A percentile compares a stretch with the other conserved stretches of the same genome.
phyloP scores from a whole-genome alignment of 2,797 vertebrate species.

The Falco peregrinus region DNA sequence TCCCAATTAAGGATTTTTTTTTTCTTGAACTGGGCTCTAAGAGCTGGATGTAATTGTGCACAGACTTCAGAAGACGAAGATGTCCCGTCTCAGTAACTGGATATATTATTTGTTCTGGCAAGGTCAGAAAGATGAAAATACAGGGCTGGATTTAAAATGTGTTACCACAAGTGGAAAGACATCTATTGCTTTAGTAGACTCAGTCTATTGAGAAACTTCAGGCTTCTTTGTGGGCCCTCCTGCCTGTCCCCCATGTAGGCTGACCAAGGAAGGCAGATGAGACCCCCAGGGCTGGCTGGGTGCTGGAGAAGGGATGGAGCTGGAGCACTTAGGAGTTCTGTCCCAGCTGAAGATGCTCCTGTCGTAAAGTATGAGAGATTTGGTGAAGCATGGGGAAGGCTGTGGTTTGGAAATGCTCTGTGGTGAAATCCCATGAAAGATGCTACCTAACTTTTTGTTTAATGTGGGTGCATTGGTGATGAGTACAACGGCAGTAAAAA shows the following conservation, averaged over 20 bases:
- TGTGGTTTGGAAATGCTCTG: neutral
- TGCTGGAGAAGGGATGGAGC: neutral
- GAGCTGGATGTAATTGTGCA: neutral
- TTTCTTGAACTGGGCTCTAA: neutral
- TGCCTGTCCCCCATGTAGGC: rapidly evolving
- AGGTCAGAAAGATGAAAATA: neutral
- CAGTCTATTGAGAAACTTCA: neutral
- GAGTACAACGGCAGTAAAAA: neutral
- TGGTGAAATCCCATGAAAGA: neutral
- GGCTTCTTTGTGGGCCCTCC: rapidly evolving
- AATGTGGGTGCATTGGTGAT: neutral
- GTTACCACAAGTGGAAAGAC: rapidly evolving
- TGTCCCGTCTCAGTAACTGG: neutral
- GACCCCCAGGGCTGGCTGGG: neutral
- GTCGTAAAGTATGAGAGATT: neutral
- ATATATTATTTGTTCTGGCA: neutral
- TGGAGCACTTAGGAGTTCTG: neutral
- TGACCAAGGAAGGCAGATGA: neutral
- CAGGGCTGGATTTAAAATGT: neutral
- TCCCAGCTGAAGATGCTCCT: neutral
- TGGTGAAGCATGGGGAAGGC: neutral
- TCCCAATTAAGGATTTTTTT: neutral
- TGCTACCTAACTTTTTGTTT: neutral
- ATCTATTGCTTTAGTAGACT: neutral
- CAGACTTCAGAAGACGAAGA: neutral